Evolutionary conservation across 2,888 invertebrate species (phyloP), one percentile per base, ranked within the genome.

Genomic region (Lasioglossum oenotherae): DNA sequence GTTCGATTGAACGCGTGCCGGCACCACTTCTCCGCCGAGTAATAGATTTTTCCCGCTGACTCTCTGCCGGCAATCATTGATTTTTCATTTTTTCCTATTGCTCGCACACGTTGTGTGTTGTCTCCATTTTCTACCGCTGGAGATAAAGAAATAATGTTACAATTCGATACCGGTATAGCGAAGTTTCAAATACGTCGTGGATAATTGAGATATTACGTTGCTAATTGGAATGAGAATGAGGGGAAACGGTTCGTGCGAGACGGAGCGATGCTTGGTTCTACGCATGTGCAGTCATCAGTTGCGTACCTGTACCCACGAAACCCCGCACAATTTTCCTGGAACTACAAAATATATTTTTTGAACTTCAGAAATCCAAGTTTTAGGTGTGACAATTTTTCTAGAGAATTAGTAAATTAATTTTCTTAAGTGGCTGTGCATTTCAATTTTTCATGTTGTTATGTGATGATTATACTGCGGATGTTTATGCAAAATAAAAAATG

Each of bases 141-240:
- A 64, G 16, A 19, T 31, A 31, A 31, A 31, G 31, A 19, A 44
- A 31, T 19, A 64, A 8, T 31, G 16, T 31, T 6, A 31, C 31
- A 19, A 64, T 64, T 1, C 64, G 27, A 31, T 64, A 16, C 27
- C 0, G 6, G 12, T 6, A 23, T 0, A 12, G 44, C 23, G 49
- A 72, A 46, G 57, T 78, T 14, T 5, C 60, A 53, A 76, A 44
- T 12, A 44, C 38, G 14, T 27, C 46, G 23, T 80, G 76, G 79
- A 86, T 74, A 80, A 88, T 88, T 84, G 78, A 81, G 77, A 67
- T 79, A 41, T 71, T 71, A 14, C 71, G 2, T 71, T 41, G 71
- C 41, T 71, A 71, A 71, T 38, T 41, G 71, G 71, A 71, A 71
- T 6, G 71, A 71, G 71, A 71, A 38, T 41, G 41, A 71, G 12